These are phyloP conservation scores for Enteromius argenteus DNA, from an alignment of 2,797 vertebrate species.

Conservation along the genomic window DNA sequence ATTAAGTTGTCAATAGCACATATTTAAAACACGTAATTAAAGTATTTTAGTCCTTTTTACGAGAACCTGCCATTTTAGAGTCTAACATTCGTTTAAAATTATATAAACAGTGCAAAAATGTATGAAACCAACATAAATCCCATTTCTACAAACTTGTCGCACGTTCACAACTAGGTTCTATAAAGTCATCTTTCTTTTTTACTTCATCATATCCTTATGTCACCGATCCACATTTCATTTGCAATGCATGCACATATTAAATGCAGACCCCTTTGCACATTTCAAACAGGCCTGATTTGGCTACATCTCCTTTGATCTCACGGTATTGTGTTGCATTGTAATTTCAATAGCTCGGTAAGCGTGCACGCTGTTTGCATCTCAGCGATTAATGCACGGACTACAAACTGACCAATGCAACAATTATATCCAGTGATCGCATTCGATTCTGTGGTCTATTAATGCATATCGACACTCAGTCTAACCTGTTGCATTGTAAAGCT, in stretches of 20 bases:
- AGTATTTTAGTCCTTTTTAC: not conserved
- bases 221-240: not conserved
- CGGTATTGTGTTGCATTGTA: not conserved
- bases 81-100: not conserved
- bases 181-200: not conserved
- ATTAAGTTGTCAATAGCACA: not conserved
- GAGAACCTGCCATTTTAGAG: not conserved
- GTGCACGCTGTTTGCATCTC: not conserved
- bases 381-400: not conserved
- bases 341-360: not conserved
- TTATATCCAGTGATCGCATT: not conserved
- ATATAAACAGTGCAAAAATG: not conserved
- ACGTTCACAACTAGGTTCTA: not conserved
- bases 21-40: not conserved
- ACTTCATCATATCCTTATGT: not conserved
- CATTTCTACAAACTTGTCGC: not conserved
- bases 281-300: constrained; percentile 5
- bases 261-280: not conserved
- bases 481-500: constrained; percentile 39
- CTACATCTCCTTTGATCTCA: not conserved
- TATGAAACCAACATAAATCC: not conserved
- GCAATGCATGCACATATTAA: not conserved
- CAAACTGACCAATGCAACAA: not conserved
- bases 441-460: not conserved
- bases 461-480: not conserved